These are phyloP conservation scores for Platichthys stellatus DNA, from an alignment of 2,113 vertebrate genomes.

Conservation along the genomic window DNA sequence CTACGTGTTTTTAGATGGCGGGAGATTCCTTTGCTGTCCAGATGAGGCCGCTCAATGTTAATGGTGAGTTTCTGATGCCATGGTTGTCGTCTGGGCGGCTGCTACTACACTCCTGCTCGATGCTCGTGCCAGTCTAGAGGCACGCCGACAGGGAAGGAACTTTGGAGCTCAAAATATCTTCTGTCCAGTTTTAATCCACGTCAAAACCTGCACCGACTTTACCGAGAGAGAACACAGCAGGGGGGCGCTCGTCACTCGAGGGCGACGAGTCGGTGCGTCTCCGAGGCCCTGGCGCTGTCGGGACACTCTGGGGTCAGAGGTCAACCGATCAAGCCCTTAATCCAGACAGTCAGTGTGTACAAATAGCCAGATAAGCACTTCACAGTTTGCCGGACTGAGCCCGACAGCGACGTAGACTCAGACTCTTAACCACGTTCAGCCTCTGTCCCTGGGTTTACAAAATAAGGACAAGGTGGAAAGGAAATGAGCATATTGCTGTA, in stretches of 20 bases:
- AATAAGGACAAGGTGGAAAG: not conserved
- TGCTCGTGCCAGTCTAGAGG: constrained; percentile 42
- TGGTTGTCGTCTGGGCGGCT: constrained; percentile 9
- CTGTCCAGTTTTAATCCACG: constrained; percentile 39
- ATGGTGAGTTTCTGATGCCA: constrained; percentile 38
- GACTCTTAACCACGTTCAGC: constrained; percentile 7
- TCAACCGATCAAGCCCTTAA: constrained; percentile 57
- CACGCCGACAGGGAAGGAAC: constrained; percentile 53
- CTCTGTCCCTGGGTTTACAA: constrained; percentile 35
- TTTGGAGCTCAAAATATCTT: constrained; percentile 15
- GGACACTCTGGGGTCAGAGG: constrained; percentile 23
- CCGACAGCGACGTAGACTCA: constrained; percentile 1
- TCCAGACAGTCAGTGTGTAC: constrained; percentile 50
- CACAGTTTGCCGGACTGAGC: constrained; percentile 42
- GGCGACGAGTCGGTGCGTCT: not conserved
- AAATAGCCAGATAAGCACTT: constrained; percentile 52
- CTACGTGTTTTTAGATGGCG: constrained; percentile 48
- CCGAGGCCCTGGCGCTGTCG: not conserved
- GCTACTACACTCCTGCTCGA: constrained; percentile 28
- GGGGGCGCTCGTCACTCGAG: not conserved
- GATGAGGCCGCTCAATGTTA: constrained; percentile 32
- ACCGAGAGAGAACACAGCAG: constrained; percentile 26
- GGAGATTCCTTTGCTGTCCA: constrained; percentile 46
- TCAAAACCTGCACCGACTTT: constrained; percentile 35
- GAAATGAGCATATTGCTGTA: constrained; percentile 17